Conservation (phyloP, 2,113 vertebrate species). For the Chlamydotis undulata region DNA sequence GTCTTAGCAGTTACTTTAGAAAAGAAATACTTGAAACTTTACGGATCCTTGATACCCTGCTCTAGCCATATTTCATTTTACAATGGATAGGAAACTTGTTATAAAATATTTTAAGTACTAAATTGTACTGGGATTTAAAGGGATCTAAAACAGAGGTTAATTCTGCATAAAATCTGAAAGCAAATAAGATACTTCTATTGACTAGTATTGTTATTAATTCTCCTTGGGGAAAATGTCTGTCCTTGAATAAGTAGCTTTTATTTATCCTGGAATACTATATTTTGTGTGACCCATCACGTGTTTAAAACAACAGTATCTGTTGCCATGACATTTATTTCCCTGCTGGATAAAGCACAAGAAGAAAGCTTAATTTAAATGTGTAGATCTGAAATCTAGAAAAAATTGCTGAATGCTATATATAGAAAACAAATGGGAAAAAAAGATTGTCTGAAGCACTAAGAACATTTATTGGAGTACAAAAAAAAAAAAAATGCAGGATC, state of each 20-base stretch:
- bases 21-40: neutral
- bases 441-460: neutral
- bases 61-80: neutral
- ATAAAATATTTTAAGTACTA: neutral
- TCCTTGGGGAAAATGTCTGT: neutral
- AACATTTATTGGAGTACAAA: neutral
- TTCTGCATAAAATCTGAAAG: neutral
- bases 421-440: neutral
- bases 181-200: neutral
- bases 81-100: neutral
- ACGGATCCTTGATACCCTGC: neutral
- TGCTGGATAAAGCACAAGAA: neutral
- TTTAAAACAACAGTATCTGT: neutral
- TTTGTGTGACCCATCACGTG: neutral
- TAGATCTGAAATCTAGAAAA: neutral
- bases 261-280: neutral
- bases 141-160: neutral
- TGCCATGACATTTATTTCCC: neutral
- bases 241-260: neutral
- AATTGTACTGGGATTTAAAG: neutral
- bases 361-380: neutral
- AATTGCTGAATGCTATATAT: neutral
- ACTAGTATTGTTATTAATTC: neutral
- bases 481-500: neutral
- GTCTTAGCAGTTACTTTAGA: neutral